These are phyloP conservation scores for Clarias fuscus DNA, from an alignment of 2,797 vertebrate genomes.

Conservation along the genomic window DNA sequence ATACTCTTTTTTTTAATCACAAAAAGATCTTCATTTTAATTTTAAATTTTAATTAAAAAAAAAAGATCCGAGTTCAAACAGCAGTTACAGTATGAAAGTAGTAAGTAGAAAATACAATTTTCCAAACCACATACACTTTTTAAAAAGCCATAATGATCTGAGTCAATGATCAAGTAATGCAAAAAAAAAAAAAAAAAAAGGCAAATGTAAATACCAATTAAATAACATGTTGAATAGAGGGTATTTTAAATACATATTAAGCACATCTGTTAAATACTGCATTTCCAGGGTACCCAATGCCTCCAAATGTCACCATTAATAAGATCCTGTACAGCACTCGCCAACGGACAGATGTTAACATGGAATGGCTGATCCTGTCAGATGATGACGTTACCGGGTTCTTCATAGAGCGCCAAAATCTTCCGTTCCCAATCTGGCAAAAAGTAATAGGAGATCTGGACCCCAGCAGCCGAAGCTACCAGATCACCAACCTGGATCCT, in stretches of 20 bases:
- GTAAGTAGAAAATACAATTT: background rate
- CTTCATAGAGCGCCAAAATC: constrained; percentile 76
- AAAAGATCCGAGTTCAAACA: background rate
- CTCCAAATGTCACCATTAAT: constrained; percentile 86
- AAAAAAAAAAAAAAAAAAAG: background rate
- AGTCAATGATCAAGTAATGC: background rate
- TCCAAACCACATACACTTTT: background rate
- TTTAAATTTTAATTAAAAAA: background rate
- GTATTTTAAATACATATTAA: constrained; percentile 1
- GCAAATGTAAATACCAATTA: background rate
- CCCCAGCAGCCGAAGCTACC: constrained; percentile 73
- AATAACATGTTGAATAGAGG: background rate
- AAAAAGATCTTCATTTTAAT: background rate
- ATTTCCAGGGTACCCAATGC: constrained; percentile 79
- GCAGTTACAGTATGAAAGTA: background rate
- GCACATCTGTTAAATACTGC: background rate
- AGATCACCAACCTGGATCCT: constrained; percentile 78
- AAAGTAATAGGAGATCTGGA: constrained; percentile 72
- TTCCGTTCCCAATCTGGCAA: constrained; percentile 73
- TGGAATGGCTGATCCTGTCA: constrained; percentile 78
- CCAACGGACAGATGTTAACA: constrained; percentile 79
- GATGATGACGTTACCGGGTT: constrained; percentile 81
- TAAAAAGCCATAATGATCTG: background rate
- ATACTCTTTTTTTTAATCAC: too few species aligned
- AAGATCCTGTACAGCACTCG: constrained; percentile 77